A percentile compares a stretch with the other conserved stretches of the same genome.
These are phyloP conservation scores for Biston stratarius DNA, from an alignment of 2,888 invertebrate species.

Conservation along the genomic window DNA sequence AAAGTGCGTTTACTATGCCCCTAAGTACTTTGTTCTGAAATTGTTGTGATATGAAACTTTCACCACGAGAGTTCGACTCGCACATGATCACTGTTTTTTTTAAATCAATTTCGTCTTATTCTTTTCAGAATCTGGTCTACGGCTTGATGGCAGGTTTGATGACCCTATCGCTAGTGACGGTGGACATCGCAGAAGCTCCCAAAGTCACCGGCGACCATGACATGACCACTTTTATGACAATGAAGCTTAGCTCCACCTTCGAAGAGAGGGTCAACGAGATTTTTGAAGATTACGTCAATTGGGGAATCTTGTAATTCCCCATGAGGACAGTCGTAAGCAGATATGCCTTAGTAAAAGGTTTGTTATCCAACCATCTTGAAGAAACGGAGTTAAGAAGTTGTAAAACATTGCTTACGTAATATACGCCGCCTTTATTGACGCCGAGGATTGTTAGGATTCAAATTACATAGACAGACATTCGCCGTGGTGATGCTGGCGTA, in stretches of 20 bases:
- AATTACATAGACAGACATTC: too few species aligned
- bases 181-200: slow-evolving; percentile 18
- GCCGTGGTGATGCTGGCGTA: too few species aligned
- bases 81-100: neutral
- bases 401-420: too few species aligned
- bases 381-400: too few species aligned
- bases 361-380: neutral
- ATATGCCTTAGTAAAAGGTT: neutral
- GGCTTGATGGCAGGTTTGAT: slow-evolving; percentile 8
- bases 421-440: too few species aligned
- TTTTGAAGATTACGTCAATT: slow-evolving; percentile 24
- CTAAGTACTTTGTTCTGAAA: too few species aligned
- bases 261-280: slow-evolving; percentile 32
- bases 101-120: neutral
- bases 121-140: slow-evolving; percentile 23
- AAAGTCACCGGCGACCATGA: slow-evolving; percentile 19
- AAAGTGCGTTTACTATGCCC: too few species aligned
- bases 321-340: neutral
- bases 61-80: too few species aligned
- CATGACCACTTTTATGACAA: slow-evolving; percentile 13
- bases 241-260: slow-evolving; percentile 18
- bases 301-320: slow-evolving; percentile 5
- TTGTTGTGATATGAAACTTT: too few species aligned
- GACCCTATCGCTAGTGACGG: slow-evolving; percentile 22
- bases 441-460: too few species aligned